Percentiles rank a stretch among this genome's conserved stretches.
These are phyloP conservation scores for Morus bassanus DNA, from an alignment of 2,797 vertebrate genomes.

Conservation along the genomic window DNA sequence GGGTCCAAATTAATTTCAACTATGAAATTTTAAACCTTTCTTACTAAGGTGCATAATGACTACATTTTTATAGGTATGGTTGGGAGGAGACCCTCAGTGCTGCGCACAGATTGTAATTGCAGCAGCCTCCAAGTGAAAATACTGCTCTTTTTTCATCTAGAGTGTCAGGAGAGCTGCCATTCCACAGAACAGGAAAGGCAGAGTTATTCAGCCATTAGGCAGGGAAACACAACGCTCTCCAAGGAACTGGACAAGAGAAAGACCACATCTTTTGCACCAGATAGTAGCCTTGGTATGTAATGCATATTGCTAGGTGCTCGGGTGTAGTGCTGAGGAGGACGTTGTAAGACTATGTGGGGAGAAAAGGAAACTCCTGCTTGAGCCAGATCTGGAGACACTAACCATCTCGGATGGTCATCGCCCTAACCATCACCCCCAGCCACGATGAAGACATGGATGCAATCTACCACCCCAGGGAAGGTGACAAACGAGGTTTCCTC, in stretches of 20 bases:
- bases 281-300: not conserved
- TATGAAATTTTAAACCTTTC: not conserved
- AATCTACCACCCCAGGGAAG: not conserved
- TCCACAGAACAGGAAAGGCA: not conserved
- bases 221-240: not conserved
- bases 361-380: not conserved
- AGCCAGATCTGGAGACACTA: not conserved
- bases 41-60: slow-evolving; percentile 17
- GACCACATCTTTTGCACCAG: not conserved
- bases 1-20: not conserved
- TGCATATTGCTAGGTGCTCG: accelerated
- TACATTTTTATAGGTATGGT: not conserved
- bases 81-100: not conserved
- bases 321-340: not conserved
- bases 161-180: not conserved
- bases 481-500: not conserved
- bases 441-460: not conserved
- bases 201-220: not conserved
- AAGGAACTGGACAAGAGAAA: not conserved
- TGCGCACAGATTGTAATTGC: not conserved
- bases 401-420: not conserved
- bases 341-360: not conserved
- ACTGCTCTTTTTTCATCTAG: not conserved
- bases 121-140: not conserved
- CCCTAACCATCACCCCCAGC: too few species aligned